Base-by-base conservation (phyloP, 1,140 invertebrate species). In the Drosophila oshimai region DNA sequence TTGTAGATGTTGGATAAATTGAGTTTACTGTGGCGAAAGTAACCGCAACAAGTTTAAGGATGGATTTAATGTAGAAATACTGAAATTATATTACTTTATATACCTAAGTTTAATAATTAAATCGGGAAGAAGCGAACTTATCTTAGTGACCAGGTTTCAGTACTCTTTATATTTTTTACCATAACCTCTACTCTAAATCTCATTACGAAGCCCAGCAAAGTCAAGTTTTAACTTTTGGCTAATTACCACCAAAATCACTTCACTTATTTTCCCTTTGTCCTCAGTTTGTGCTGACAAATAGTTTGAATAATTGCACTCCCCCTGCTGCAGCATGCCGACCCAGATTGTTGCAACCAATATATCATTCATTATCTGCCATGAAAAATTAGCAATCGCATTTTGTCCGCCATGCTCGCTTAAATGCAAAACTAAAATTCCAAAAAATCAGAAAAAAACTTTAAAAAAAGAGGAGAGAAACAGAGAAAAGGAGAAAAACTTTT, bases 371-470 rank as follows among this genome's bases (percentile, higher is more conserved):
- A 86, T 86, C 75, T 72, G 71, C 68, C 68, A 87, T 76, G 80
- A 86, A 86, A 86, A 86, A 80, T 86, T 86, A 86, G 80, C 80
- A 86, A 86, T 86, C 64, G 81, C 81, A 81, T 74, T 87, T 81
- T 87, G 62, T 83, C 81, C 58, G 68, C 72, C 58, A 72, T 42
- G 49, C 57, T 78, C 65, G 46, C 70, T 79, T 79, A 75, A 86
- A 86, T 73, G 80, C 72, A 86, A 73, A 77, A 72, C 28, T 50
- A 50, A 54, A 51, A 42, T 54, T 50, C 29, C 12, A 18, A 42
- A 68, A 41, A 41, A 5, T 26, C 7, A 18, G 9, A 18, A 13
- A 62, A 37, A 33, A 22, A 18, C n/a, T 22, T 7, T 5, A 24
- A 10, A 22, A 37, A 54, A 45, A 47, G 26, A 4, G 17, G 18